Conservation (phyloP, 2,888 invertebrate species). For the Xestia sexstrigata region DNA sequence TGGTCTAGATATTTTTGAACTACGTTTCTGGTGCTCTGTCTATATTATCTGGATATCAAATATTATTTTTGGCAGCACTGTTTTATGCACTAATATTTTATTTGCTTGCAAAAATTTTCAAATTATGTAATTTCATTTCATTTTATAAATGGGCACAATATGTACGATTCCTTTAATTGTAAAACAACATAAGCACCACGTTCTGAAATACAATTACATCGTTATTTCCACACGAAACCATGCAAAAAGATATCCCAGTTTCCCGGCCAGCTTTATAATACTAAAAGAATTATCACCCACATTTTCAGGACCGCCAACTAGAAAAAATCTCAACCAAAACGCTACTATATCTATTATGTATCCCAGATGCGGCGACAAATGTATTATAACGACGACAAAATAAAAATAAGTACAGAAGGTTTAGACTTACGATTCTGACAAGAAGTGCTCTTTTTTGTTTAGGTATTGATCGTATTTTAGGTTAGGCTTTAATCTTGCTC, state of each 20-base stretch:
- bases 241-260: constrained; percentile 17
- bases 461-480: background rate
- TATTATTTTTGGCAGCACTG: background rate
- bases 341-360: constrained; percentile 23
- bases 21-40: background rate
- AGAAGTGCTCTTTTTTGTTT: background rate
- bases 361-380: constrained; percentile 42
- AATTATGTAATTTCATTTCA: background rate
- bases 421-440: background rate
- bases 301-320: constrained; percentile 30
- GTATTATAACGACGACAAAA: constrained; percentile 30
- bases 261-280: constrained; percentile 30
- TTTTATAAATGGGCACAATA: background rate
- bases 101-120: background rate
- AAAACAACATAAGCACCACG: background rate
- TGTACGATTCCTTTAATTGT: background rate
- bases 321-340: constrained; percentile 51
- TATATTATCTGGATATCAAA: background rate
- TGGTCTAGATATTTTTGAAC: background rate
- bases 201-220: constrained; percentile 20
- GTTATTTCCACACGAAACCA: background rate
- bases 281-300: constrained; percentile 39
- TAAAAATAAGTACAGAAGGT: constrained; percentile 29
- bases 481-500: background rate
- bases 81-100: background rate